phyloP scores from a whole-genome alignment of 2,113 vertebrate genomes.

The Ibidorhyncha struthersii region DNA sequence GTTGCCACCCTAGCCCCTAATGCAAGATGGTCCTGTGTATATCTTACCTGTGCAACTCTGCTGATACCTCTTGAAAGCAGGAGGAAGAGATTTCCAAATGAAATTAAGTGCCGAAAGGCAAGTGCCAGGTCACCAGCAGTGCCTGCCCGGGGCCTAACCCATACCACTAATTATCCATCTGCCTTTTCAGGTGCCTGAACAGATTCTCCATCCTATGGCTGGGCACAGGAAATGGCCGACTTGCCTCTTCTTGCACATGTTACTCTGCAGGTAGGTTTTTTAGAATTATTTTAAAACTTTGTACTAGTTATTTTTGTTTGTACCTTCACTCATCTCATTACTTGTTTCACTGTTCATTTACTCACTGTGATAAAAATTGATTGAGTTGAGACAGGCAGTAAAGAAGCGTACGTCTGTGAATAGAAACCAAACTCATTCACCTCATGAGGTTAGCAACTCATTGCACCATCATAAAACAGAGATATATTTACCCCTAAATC shows the following conservation, averaged over 20 bases:
- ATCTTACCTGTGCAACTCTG: neutral
- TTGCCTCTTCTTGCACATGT: neutral
- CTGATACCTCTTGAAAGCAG: neutral
- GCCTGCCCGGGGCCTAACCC: neutral
- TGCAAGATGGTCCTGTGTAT: neutral
- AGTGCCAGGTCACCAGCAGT: neutral
- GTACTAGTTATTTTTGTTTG: neutral
- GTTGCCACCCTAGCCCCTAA: neutral
- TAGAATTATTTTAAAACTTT: neutral
- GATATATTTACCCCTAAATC: neutral
- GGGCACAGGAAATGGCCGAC: neutral
- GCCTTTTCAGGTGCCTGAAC: neutral
- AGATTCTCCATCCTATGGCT: neutral
- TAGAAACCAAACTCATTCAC: neutral
- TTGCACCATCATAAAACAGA: neutral
- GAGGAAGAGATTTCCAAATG: neutral
- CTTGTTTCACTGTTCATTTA: neutral
- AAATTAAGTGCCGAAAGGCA: neutral
- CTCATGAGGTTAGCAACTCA: neutral
- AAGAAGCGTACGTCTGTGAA: neutral
- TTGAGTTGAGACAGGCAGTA: neutral
- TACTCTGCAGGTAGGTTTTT: neutral
- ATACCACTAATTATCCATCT: neutral
- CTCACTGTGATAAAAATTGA: neutral
- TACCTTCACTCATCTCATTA: neutral